Conservation (phyloP, 2,113 vertebrate genomes). For the Centropus unirufus region DNA sequence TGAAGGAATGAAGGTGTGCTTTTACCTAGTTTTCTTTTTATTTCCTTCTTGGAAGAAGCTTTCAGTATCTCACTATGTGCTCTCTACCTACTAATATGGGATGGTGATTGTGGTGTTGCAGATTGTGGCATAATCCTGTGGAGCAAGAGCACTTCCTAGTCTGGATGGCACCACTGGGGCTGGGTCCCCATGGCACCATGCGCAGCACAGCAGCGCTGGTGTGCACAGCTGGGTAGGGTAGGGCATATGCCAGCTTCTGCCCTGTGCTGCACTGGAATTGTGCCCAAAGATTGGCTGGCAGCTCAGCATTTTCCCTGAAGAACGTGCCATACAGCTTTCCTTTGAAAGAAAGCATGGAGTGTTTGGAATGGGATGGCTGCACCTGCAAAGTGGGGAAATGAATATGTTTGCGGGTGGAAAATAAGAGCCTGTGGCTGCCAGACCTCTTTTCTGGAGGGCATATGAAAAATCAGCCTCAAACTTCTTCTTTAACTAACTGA, state of each 20-base stretch:
- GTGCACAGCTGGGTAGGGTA: accelerated
- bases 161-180: neutral
- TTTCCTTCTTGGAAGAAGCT: neutral
- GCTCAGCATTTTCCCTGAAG: neutral
- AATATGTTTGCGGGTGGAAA: conserved; percentile 5
- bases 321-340: neutral
- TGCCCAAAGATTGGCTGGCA: neutral
- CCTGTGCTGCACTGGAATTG: neutral
- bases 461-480: neutral
- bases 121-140: neutral
- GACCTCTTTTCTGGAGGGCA: neutral
- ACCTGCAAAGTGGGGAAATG: conserved; percentile 12
- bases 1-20: neutral
- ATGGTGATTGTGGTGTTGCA: neutral
- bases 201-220: neutral
- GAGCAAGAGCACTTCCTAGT: neutral
- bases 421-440: neutral
- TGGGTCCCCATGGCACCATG: neutral
- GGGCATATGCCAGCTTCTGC: neutral
- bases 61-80: neutral
- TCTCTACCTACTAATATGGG: neutral
- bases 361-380: conserved; percentile 14
- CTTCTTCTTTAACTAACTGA: neutral
- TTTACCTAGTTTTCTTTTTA: neutral
- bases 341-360: neutral